Percentiles rank a stretch among this genome's conserved stretches.
phyloP scores from a whole-genome alignment of 2,888 invertebrate species.

The Antitype chi region DNA sequence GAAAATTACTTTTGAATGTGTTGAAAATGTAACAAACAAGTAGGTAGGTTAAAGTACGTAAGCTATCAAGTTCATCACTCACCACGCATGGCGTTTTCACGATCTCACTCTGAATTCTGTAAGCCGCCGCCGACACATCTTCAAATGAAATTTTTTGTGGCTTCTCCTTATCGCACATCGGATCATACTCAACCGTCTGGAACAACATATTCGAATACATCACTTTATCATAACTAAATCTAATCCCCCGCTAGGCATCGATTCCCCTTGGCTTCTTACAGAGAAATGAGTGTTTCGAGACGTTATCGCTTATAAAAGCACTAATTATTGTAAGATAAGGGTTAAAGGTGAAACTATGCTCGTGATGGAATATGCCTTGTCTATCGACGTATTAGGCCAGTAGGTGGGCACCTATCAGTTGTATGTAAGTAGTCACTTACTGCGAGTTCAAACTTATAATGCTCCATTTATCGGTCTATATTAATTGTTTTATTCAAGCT shows the following conservation, averaged over 20 bases:
- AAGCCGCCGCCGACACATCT: conserved; percentile 97
- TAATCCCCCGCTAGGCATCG: conserved; percentile 33
- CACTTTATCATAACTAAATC: conserved; percentile 48
- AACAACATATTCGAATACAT: conserved; percentile 79
- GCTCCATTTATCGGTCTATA: conserved; percentile 69
- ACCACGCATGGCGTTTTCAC: conserved; percentile 96
- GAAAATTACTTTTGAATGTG: not conserved
- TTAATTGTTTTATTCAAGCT: not conserved
- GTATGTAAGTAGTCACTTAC: conserved; percentile 66
- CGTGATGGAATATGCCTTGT: conserved; percentile 55
- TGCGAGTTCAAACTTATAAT: conserved; percentile 71
- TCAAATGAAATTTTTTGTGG: conserved; percentile 95
- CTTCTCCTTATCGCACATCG: conserved; percentile 92
- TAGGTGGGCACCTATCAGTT: conserved; percentile 39
- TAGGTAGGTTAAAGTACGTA: not conserved
- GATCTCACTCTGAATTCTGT: conserved; percentile 95
- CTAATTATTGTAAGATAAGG: conserved; percentile 64
- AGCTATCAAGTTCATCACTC: conserved; percentile 72
- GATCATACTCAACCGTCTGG: conserved; percentile 86
- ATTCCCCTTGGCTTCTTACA: conserved; percentile 57
- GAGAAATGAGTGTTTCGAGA: conserved; percentile 64
- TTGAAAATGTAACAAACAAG: not conserved
- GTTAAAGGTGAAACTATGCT: conserved; percentile 70
- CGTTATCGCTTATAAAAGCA: conserved; percentile 60
- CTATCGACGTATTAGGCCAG: conserved; percentile 45